Evolutionary conservation across 2,888 invertebrate genomes (phyloP).

Genomic region (Cryptus armator): DNA sequence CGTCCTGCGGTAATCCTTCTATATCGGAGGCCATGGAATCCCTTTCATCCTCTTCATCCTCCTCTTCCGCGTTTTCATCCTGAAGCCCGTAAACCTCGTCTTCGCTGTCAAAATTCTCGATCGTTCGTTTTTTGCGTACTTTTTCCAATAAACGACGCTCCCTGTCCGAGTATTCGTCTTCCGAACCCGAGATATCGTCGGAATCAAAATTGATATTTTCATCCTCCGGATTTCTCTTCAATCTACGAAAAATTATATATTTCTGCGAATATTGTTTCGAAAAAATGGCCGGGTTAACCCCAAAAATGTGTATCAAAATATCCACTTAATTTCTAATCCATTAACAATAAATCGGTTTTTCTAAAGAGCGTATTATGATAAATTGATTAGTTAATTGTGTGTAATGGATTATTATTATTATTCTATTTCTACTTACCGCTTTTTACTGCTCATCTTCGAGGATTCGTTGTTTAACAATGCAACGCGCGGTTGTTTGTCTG

Average conservation of each 20-base stretch:
- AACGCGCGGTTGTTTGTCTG: constrained; percentile 6
- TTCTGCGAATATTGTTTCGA: background rate
- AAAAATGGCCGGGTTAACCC: background rate
- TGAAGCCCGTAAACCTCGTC: constrained; percentile 89
- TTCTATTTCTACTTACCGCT: constrained; percentile 42
- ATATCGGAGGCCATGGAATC: constrained; percentile 88
- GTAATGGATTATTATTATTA: background rate
- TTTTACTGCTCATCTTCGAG: constrained; percentile 63
- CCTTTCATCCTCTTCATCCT: constrained; percentile 86
- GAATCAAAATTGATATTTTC: constrained; percentile 84
- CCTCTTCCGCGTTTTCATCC: constrained; percentile 84
- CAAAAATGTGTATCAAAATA: background rate
- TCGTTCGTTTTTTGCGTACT: constrained; percentile 86
- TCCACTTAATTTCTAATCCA: background rate
- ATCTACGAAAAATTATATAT: constrained; percentile 29
- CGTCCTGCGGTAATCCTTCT: constrained; percentile 90
- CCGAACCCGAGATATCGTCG: constrained; percentile 90
- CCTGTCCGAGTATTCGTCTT: constrained; percentile 89
- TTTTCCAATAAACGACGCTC: constrained; percentile 89
- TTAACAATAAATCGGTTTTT: background rate
- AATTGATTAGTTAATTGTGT: background rate
- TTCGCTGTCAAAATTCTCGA: constrained; percentile 86
- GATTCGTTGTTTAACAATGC: constrained; percentile 15
- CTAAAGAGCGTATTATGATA: background rate
- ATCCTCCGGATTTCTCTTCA: constrained; percentile 46